Conservation (phyloP, 2,113 vertebrate species). For the Platichthys flesus region DNA sequence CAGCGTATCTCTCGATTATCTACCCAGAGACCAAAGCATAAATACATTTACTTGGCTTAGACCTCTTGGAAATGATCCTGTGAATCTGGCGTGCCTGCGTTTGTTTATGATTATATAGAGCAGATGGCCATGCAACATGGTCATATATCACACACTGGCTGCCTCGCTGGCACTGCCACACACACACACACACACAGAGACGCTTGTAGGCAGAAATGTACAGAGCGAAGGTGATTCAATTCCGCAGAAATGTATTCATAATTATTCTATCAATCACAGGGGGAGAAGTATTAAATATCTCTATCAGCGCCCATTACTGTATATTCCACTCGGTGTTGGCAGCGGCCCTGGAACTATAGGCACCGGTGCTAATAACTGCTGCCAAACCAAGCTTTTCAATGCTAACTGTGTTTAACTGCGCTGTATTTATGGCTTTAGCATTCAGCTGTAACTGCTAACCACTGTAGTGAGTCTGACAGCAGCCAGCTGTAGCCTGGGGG, state of each 20-base stretch:
- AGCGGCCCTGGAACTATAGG: conserved; percentile 49
- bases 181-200: conserved; percentile 34
- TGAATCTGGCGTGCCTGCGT: conserved; percentile 64
- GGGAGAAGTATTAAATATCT: conserved; percentile 38
- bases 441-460: conserved; percentile 54
- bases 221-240: conserved; percentile 43
- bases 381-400: conserved; percentile 48
- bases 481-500: conserved; percentile 48
- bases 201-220: conserved; percentile 46
- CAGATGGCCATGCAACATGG: conserved; percentile 81
- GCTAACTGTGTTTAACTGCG: conserved; percentile 50
- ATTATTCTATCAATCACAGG: conserved; percentile 34
- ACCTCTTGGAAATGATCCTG: conserved; percentile 71
- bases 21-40: conserved; percentile 69
- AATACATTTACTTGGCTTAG: conserved; percentile 63
- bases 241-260: conserved; percentile 38
- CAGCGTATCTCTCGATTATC: conserved; percentile 69
- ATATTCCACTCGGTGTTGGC: conserved; percentile 42
- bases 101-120: conserved; percentile 80
- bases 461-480: conserved; percentile 43
- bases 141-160: conserved; percentile 70
- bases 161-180: conserved; percentile 51
- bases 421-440: conserved; percentile 50
- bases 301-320: conserved; percentile 36
- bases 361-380: conserved; percentile 32